Evolutionary conservation across 2,888 invertebrate genomes (phyloP), one percentile per base, ranked within the genome.

Genomic region (Heliconius hortense): DNA sequence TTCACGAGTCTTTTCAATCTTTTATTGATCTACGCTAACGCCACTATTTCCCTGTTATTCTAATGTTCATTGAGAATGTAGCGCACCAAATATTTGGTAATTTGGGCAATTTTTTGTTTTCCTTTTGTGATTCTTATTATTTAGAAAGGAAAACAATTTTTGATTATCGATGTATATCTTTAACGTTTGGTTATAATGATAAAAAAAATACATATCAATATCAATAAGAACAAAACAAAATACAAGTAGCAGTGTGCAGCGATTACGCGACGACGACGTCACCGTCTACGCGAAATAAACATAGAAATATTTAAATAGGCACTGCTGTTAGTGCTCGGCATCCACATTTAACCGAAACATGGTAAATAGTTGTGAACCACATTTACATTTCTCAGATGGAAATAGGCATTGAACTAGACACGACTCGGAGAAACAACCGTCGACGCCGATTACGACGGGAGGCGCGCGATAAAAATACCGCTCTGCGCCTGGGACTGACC

Each of bases 401-500:
- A 75, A 73, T 70, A 75, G 35, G 35, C 59, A 13, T 28, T 21
- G 35, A 72, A 75, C 73, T 48, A 53, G 70, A 73, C 60, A 62
- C 28, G 64, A 59, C 28, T 53, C 31, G 35, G 56, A 60, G 64
- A 56, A 69, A 48, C 53, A 39, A 70, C 66, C 59, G 76, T 75
- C 74, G 72, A 70, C 59, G 63, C 53, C 59, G 59, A 70, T 31
- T 69, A 35, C 82, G 82, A 82, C 80, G 80, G 72, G 73, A 77
- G 79, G 76, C 76, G 73, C 75, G 76, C 76, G 84, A 82, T 86
- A 86, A 85, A 88, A 88, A 88, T 88, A 88, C 83, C 87, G 80
- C 80, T 53, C 76, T 60, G 35, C 39, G 63, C 73, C 67, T 71
- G 71, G 67, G 63, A 13, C 59, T 4, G 4, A 15, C 60, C 15